Evolutionary conservation across 2,797 vertebrate genomes (phyloP), one percentile per base, ranked within the genome.

Genomic region (Decapterus maruadsi): DNA sequence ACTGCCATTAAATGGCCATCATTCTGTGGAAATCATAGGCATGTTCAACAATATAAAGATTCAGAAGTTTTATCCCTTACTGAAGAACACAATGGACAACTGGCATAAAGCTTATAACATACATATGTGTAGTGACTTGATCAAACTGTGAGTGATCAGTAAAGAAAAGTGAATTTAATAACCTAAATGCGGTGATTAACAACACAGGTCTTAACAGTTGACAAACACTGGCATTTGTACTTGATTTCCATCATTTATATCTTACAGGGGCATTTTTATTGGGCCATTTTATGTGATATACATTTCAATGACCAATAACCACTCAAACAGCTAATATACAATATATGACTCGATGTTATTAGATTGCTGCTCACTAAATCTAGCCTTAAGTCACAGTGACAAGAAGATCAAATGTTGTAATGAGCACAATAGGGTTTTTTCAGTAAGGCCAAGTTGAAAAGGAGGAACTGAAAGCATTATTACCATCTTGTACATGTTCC

Each of bases 191-290:
- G 22, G 56, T 57, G 75, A 81, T 80, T 77, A 69, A 72, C 46
- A 69, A 50, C 78, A 70, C 69, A 48, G 77, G 19, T 67, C 72
- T 58, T 14, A n/a, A 31, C 45, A 38, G 16, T 36, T 78, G 68
- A 73, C 57, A 70, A 75, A 66, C 56, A 14, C 36, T 61, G 51
- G 13, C 51, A 26, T 53, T 54, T 40, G 16, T 45, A 31, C 54
- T 34, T 2, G 16, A 55, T 66, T 48, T 38, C 11, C 9, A 63
- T 68, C 29, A 63, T 68, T 68, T 77, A 72, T 42, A 67, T 69
- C 61, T 36, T 16, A 31, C 56, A 48, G 17, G 36, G 43, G 61
- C 63, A 70, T 59, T 70, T 76, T 73, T 68, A 81, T 72, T 48
- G 38, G 58, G 58, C 53, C 36, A 16, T 38, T 72, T 63, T 22